Conservation (phyloP, 2,888 invertebrate species). For the Panzeria rudis region DNA sequence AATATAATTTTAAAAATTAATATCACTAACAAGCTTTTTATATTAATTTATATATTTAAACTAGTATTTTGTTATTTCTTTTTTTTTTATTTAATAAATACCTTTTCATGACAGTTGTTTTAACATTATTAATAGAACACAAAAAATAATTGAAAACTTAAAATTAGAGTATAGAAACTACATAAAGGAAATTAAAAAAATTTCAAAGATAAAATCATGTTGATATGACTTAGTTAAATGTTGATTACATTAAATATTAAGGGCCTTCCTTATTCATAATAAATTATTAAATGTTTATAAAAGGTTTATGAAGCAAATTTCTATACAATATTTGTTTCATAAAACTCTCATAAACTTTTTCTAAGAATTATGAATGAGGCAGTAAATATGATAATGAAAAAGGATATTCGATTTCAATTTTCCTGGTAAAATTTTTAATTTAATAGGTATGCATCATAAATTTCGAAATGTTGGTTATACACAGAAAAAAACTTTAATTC, state of each 20-base stretch:
- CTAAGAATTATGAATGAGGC: no score
- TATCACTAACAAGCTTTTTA: slow-evolving; percentile 83
- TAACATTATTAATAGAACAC: not conserved
- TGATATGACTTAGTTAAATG: slow-evolving; percentile 33
- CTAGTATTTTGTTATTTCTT: slow-evolving; percentile 66
- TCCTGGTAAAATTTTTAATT: no score
- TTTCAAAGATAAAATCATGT: slow-evolving; percentile 8
- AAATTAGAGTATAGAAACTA: not conserved
- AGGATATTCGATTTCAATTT: no score
- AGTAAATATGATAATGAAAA: not conserved
- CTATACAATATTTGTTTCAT: no score
- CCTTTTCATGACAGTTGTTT: slow-evolving; percentile 60
- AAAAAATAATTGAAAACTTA: not conserved
- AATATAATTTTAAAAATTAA: slow-evolving; percentile 81
- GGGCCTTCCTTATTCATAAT: no score
- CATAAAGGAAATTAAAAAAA: not conserved
- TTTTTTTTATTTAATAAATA: slow-evolving; percentile 58
- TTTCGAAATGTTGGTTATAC: not conserved
- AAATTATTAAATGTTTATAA: no score
- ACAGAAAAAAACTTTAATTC: no score
- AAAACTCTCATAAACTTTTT: no score
- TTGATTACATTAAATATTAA: slow-evolving; percentile 3
- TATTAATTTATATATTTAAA: slow-evolving; percentile 71
- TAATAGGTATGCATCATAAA: not conserved
- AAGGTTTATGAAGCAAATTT: no score